These are phyloP conservation scores for Archivesica marissinica DNA, from an alignment of 1,140 invertebrate genomes.

Conservation along the genomic window DNA sequence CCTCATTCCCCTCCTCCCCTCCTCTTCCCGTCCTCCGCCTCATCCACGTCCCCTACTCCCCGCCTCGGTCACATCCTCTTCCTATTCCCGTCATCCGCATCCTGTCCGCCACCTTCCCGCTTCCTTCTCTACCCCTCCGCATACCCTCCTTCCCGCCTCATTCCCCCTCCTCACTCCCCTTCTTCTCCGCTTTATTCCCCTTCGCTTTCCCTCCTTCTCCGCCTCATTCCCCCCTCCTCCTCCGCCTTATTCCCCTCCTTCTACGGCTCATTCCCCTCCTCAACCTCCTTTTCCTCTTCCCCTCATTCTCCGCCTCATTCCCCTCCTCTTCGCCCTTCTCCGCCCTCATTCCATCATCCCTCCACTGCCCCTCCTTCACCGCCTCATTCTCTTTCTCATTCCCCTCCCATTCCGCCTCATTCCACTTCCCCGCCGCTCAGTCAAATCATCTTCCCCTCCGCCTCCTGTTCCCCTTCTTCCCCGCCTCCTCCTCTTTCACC, in stretches of 20 bases:
- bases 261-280: background rate
- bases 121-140: background rate
- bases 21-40: background rate
- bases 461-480: too few species aligned
- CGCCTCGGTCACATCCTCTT: background rate
- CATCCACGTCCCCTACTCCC: background rate
- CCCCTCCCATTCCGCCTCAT: too few species aligned
- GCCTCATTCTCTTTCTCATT: background rate
- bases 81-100: background rate
- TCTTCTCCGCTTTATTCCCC: background rate
- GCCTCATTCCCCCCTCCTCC: background rate
- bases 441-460: too few species aligned
- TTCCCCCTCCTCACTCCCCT: background rate
- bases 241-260: background rate
- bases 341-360: background rate
- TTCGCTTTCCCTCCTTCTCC: background rate
- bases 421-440: too few species aligned
- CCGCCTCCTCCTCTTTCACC: background rate
- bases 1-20: background rate
- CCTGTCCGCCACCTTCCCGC: background rate
- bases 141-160: background rate
- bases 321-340: background rate
- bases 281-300: background rate
- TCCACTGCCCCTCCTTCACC: background rate
- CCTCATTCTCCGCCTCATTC: background rate